Conservation (phyloP, 2,797 vertebrate genomes). For the Chelonia mydas region DNA sequence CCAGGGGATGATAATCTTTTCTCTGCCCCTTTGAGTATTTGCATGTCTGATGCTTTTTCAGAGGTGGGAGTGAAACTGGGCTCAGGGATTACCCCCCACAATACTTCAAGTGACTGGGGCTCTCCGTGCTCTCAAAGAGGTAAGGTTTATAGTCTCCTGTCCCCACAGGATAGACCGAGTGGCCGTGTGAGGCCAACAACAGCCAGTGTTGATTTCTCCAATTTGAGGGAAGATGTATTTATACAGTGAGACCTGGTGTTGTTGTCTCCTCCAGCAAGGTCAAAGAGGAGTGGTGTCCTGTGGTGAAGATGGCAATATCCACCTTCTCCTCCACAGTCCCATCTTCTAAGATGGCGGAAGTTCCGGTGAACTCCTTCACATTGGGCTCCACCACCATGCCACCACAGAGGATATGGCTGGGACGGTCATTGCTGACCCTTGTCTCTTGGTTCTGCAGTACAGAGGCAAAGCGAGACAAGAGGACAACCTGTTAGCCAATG, state of each 20-base stretch:
- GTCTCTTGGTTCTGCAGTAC: constrained; percentile 38
- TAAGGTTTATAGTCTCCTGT: too few relatives aligned
- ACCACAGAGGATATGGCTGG: constrained; percentile 81
- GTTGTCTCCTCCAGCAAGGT: constrained; percentile 82
- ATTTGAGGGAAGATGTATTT: constrained; percentile 81
- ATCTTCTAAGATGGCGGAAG: constrained; percentile 81
- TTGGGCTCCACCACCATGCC: constrained; percentile 80
- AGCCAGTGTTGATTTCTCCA: constrained; percentile 79
- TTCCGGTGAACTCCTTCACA: constrained; percentile 80
- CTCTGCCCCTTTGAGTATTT: too few relatives aligned
- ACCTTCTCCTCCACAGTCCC: constrained; percentile 78
- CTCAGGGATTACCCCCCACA: too few relatives aligned
- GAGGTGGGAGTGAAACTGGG: too few relatives aligned
- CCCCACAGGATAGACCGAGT: constrained; percentile 62
- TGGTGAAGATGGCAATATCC: constrained; percentile 85
- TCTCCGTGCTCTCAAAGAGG: too few relatives aligned
- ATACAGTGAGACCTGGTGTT: constrained; percentile 79
- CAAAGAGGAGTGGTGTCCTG: constrained; percentile 82
- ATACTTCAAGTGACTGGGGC: too few relatives aligned
- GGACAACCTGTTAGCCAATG: too few relatives aligned
- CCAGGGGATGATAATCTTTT: too few relatives aligned
- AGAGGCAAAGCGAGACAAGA: too few relatives aligned
- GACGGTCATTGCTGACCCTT: constrained; percentile 84
- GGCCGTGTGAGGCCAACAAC: constrained; percentile 83
- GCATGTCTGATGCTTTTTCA: too few relatives aligned